These are phyloP conservation scores for Sphaeramia orbicularis DNA, from an alignment of 2,797 vertebrate species.

Conservation along the genomic window DNA sequence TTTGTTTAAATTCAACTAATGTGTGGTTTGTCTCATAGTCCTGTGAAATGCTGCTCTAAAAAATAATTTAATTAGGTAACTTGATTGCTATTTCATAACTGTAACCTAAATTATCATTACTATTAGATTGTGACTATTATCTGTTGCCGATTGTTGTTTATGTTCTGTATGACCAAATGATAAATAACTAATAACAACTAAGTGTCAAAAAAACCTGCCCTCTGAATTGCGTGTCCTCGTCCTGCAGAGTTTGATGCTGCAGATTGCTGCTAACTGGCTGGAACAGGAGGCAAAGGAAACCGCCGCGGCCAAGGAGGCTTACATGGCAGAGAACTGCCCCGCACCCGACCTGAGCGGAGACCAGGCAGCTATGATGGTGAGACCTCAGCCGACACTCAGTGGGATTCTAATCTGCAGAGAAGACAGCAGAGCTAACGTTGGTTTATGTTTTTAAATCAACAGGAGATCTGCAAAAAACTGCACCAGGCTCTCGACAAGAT, in stretches of 20 bases:
- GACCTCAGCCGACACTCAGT: background rate
- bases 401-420: too few species aligned
- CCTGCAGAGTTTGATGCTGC: slow-evolving; percentile 84
- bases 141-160: too few species aligned
- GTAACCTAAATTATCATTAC: too few species aligned
- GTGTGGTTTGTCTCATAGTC: too few species aligned
- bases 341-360: slow-evolving; percentile 54
- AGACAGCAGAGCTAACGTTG: background rate
- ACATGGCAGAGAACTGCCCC: slow-evolving; percentile 69
- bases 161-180: too few species aligned
- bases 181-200: too few species aligned
- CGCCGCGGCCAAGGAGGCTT: slow-evolving; percentile 52
- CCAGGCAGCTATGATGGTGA: slow-evolving; percentile 68
- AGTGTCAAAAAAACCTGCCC: too few species aligned
- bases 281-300: slow-evolving; percentile 66
- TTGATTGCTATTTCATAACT: too few species aligned
- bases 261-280: slow-evolving; percentile 70
- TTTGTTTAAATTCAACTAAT: too few species aligned
- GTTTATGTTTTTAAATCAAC: background rate
- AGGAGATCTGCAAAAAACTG: slow-evolving; percentile 69
- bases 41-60: too few species aligned
- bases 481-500: slow-evolving; percentile 47
- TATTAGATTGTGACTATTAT: too few species aligned
- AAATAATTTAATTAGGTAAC: too few species aligned
- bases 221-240: background rate